These are phyloP conservation scores for Artemia sinica DNA, from an alignment of 2,888 invertebrate genomes.

Conservation along the genomic window DNA sequence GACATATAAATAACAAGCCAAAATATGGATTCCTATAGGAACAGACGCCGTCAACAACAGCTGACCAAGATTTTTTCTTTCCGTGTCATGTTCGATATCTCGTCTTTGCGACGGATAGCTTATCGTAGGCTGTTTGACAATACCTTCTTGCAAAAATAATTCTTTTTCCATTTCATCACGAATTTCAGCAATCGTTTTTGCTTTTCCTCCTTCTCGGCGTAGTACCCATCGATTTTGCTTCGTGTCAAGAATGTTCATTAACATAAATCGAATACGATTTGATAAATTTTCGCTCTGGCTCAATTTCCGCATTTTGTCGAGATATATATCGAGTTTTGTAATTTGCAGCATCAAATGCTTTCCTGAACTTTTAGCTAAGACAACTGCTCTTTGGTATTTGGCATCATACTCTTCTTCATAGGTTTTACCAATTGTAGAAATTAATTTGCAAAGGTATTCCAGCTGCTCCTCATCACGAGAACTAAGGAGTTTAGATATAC, in stretches of 20 bases:
- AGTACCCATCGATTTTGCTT: slow-evolving; percentile 66
- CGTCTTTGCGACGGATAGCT: no score
- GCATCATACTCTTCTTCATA: background rate
- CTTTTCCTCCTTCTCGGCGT: slow-evolving; percentile 64
- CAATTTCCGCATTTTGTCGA: slow-evolving; percentile 51
- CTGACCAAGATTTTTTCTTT: no score
- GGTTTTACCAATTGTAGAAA: slow-evolving; percentile 71
- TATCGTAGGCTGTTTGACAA: no score
- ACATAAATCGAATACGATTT: slow-evolving; percentile 46
- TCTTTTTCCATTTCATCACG: slow-evolving; percentile 50
- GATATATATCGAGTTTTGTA: slow-evolving; percentile 37
- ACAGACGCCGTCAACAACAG: no score
- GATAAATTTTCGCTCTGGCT: slow-evolving; percentile 40
- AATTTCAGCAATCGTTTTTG: slow-evolving; percentile 63
- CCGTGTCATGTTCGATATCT: no score
- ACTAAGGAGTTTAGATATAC: slow-evolving; percentile 57
- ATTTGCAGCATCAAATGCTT: background rate
- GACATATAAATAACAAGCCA: no score
- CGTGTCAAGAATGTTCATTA: slow-evolving; percentile 80
- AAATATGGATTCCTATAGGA: no score
- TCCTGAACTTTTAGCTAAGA: no score
- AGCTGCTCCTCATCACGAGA: slow-evolving; percentile 65
- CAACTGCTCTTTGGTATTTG: no score
- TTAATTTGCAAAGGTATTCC: slow-evolving; percentile 76
- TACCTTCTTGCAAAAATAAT: no score